Conservation (phyloP, 2,888 invertebrate genomes). For the Conchocele bisecta region DNA sequence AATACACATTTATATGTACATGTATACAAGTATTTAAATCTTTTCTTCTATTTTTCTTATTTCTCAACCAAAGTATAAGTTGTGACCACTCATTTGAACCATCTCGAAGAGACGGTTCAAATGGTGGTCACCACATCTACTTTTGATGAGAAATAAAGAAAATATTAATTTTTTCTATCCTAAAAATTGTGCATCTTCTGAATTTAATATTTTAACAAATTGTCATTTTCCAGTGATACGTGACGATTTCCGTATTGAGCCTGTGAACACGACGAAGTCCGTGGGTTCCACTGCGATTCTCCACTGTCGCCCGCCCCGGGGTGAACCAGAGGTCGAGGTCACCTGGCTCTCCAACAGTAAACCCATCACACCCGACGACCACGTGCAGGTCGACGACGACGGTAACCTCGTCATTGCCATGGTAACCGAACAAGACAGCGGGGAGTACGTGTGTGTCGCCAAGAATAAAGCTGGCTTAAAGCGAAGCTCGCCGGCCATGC, state of each 20-base stretch:
- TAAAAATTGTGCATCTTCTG: too few relatives aligned
- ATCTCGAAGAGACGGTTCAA: too few relatives aligned
- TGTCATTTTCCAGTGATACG: conserved; percentile 90
- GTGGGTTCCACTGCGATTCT: conserved; percentile 87
- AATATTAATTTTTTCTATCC: too few relatives aligned
- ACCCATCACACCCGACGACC: conserved; percentile 83
- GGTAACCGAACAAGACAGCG: conserved; percentile 94
- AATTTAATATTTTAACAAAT: too few relatives aligned
- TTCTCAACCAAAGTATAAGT: too few relatives aligned
- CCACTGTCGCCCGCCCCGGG: conserved; percentile 94
- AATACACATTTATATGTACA: too few relatives aligned
- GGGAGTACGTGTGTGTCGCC: conserved; percentile 95
- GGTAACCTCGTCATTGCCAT: conserved; percentile 95
- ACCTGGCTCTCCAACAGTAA: conserved; percentile 95
- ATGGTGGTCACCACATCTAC: too few relatives aligned
- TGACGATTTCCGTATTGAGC: conserved; percentile 94
- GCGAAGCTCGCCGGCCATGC: conserved; percentile 87
- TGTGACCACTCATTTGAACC: too few relatives aligned
- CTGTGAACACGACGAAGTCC: conserved; percentile 92
- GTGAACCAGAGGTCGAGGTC: conserved; percentile 94
- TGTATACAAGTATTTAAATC: too few relatives aligned
- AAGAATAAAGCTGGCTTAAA: conserved; percentile 94
- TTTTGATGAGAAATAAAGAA: too few relatives aligned
- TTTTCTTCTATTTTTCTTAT: too few relatives aligned
- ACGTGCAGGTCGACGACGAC: conserved; percentile 91